Evolutionary conservation across 2,797 vertebrate genomes (phyloP).

Genomic region (Parambassis ranga): DNA sequence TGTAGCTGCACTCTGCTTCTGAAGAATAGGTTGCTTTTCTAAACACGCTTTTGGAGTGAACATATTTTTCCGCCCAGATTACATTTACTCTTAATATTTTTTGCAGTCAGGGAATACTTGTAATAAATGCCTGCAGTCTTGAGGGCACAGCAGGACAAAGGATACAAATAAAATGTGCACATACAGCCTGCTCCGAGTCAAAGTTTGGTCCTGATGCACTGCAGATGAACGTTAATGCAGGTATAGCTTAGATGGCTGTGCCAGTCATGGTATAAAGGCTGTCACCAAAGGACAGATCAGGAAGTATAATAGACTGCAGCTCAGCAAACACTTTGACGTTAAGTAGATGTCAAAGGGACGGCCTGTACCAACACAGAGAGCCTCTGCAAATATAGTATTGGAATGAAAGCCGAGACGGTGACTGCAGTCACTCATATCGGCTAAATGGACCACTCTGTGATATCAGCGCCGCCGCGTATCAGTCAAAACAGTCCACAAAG

Average conservation of each 20-base stretch:
- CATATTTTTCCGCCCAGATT: neutral
- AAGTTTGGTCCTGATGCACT: neutral
- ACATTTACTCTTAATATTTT: neutral
- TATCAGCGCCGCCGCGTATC: neutral
- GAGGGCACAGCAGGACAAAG: neutral
- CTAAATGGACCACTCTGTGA: slow-evolving; percentile 4
- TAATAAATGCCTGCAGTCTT: neutral
- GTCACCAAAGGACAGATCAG: slow-evolving; percentile 1
- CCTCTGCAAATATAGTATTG: slow-evolving; percentile 33
- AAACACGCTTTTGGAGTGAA: neutral
- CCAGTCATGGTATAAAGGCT: neutral
- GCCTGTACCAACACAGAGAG: slow-evolving; percentile 27
- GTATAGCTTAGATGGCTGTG: neutral
- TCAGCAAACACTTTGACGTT: slow-evolving; percentile 47
- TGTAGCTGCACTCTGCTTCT: neutral
- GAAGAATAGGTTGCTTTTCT: too few species aligned
- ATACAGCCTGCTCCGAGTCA: neutral
- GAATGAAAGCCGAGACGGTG: slow-evolving; percentile 22
- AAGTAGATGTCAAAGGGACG: slow-evolving; percentile 54
- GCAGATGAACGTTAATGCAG: neutral
- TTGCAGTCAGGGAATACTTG: neutral
- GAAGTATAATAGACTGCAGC: slow-evolving; percentile 26
- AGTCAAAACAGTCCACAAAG: slow-evolving; percentile 11
- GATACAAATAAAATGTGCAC: neutral
- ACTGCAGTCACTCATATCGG: slow-evolving; percentile 17